These are phyloP conservation scores for Labeo catla DNA, from an alignment of 2,113 vertebrate species.

Conservation along the genomic window DNA sequence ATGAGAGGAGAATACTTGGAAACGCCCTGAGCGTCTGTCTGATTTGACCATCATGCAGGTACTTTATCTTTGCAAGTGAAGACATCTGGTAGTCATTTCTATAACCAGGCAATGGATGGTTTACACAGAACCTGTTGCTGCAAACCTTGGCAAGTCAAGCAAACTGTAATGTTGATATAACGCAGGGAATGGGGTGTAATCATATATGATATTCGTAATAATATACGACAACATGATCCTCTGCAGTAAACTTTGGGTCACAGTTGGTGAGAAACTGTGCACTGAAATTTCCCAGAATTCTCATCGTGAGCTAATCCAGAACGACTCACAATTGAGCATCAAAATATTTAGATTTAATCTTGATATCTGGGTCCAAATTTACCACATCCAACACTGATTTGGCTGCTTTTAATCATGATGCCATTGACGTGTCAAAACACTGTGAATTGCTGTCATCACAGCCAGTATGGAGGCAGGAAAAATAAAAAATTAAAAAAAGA, in stretches of 20 bases:
- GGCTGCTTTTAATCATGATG: not conserved
- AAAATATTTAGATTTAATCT: not conserved
- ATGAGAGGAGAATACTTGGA: slow-evolving; percentile 10
- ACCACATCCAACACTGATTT: not conserved
- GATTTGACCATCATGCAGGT: not conserved
- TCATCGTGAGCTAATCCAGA: not conserved
- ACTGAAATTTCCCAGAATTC: slow-evolving; percentile 8
- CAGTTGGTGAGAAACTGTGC: not conserved
- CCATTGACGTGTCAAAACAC: not conserved
- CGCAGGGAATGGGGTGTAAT: not conserved
- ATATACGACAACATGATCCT: slow-evolving; percentile 22
- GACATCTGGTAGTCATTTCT: slow-evolving; percentile 27
- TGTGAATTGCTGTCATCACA: not conserved
- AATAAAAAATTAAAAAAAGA: not conserved
- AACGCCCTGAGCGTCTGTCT: slow-evolving; percentile 45
- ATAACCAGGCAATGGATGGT: not conserved
- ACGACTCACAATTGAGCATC: not conserved
- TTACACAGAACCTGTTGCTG: not conserved
- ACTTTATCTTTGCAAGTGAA: slow-evolving; percentile 17
- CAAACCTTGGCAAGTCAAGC: not conserved
- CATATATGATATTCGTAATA: slow-evolving; percentile 6
- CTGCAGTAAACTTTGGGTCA: not conserved
- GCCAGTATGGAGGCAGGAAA: not conserved
- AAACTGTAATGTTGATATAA: not conserved
- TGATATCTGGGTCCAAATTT: not conserved